Evolutionary conservation across 2,113 vertebrate genomes (phyloP).

Genomic region (Sapajus apella): DNA sequence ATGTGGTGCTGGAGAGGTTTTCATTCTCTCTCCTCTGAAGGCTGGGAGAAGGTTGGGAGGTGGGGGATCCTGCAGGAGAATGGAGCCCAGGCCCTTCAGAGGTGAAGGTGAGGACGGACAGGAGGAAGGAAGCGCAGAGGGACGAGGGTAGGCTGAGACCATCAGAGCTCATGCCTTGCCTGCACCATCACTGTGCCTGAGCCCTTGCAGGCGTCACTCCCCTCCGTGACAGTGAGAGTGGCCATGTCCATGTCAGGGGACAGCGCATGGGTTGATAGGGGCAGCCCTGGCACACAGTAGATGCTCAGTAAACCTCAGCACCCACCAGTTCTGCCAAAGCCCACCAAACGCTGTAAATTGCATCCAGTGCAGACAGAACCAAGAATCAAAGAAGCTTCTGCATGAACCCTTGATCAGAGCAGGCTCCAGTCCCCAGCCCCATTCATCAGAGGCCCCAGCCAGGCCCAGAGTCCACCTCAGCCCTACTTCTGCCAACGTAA

Average conservation of each 20-base stretch:
- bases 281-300: not conserved
- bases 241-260: rapidly evolving
- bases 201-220: not conserved
- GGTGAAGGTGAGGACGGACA: not conserved
- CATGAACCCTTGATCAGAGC: not conserved
- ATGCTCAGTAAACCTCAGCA: rapidly evolving
- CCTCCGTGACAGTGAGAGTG: not conserved
- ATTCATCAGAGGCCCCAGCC: not conserved
- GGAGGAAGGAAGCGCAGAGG: not conserved
- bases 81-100: too few relatives aligned
- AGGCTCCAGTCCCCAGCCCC: not conserved
- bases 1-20: not conserved
- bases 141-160: too few relatives aligned
- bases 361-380: not conserved
- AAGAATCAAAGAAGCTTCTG: not conserved
- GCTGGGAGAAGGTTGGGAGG: not conserved
- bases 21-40: slow-evolving; percentile 53
- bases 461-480: not conserved
- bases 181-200: rapidly evolving
- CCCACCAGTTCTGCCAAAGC: rapidly evolving
- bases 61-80: not conserved
- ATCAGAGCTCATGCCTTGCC: not conserved
- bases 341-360: rapidly evolving
- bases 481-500: not conserved
- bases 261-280: not conserved